phyloP scores from a whole-genome alignment of 2,113 vertebrate species.

The Plotosus lineatus region DNA sequence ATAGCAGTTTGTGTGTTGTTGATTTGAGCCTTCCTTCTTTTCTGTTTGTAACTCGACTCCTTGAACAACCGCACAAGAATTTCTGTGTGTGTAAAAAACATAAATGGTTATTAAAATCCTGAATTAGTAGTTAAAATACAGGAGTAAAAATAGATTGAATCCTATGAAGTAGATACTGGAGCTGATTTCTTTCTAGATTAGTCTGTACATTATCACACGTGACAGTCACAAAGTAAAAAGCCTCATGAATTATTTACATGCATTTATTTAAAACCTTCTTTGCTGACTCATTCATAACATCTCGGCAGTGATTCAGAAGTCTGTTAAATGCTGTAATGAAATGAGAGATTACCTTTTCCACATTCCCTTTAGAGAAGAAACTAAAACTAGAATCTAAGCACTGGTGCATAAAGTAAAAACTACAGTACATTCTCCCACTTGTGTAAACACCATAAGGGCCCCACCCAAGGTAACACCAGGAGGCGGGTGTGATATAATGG shows the following conservation, averaged over 20 bases:
- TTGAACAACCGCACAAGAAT: too few relatives aligned
- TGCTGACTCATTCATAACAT: neutral
- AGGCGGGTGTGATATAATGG: too few relatives aligned
- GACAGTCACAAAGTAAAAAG: neutral
- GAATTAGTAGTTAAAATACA: too few relatives aligned
- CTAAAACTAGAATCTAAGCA: neutral
- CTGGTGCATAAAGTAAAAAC: neutral
- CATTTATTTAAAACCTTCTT: neutral
- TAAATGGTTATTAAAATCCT: too few relatives aligned
- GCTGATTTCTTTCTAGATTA: neutral
- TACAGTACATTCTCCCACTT: too few relatives aligned
- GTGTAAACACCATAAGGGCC: too few relatives aligned
- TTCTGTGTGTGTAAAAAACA: too few relatives aligned
- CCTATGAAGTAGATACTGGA: neutral
- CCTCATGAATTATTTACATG: neutral
- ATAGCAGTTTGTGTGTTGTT: too few relatives aligned
- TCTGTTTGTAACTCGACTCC: too few relatives aligned
- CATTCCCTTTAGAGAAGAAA: neutral
- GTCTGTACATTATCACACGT: neutral
- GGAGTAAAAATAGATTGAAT: neutral
- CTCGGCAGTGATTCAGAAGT: neutral
- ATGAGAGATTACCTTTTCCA: neutral
- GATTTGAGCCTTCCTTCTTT: too few relatives aligned
- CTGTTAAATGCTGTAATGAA: neutral
- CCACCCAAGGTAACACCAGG: too few relatives aligned